phyloP scores from a whole-genome alignment of 2,888 invertebrate genomes.

The Pinctada fucata region DNA sequence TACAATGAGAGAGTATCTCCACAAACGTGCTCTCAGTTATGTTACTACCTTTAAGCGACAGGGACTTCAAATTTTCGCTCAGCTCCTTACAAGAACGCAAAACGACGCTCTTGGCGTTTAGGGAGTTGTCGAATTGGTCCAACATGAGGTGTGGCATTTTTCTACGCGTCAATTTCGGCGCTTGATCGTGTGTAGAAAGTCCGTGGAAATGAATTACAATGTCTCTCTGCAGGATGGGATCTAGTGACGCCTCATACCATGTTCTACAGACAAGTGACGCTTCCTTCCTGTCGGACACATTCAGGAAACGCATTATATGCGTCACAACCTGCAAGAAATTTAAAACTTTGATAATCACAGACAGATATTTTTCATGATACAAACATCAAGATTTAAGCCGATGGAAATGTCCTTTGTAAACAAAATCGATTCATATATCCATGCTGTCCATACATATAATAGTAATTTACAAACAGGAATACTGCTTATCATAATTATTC shows the following conservation, averaged over 20 bases:
- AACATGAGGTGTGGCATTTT: slow-evolving; percentile 66
- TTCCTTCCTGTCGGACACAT: slow-evolving; percentile 82
- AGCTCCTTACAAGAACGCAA: slow-evolving; percentile 64
- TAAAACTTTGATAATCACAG: neutral
- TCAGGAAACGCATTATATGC: slow-evolving; percentile 71
- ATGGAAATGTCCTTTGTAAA: no score
- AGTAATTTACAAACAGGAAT: no score
- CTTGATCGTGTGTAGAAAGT: slow-evolving; percentile 42
- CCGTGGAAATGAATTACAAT: slow-evolving; percentile 78
- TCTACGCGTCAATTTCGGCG: slow-evolving; percentile 50
- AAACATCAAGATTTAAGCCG: no score
- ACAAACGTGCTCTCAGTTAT: slow-evolving; percentile 70
- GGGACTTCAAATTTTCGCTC: slow-evolving; percentile 58
- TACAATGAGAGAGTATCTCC: slow-evolving; percentile 65
- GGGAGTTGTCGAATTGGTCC: slow-evolving; percentile 65
- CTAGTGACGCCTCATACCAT: slow-evolving; percentile 85
- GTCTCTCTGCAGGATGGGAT: slow-evolving; percentile 80
- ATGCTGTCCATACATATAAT: no score
- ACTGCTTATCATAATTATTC: no score
- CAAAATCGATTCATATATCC: no score
- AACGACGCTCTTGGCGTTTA: slow-evolving; percentile 54
- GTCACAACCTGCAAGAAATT: slow-evolving; percentile 68
- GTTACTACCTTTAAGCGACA: slow-evolving; percentile 70
- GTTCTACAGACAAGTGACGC: slow-evolving; percentile 83
- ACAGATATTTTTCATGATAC: neutral